Conservation (phyloP, 2,888 invertebrate species). For the Melanophora roralis region DNA sequence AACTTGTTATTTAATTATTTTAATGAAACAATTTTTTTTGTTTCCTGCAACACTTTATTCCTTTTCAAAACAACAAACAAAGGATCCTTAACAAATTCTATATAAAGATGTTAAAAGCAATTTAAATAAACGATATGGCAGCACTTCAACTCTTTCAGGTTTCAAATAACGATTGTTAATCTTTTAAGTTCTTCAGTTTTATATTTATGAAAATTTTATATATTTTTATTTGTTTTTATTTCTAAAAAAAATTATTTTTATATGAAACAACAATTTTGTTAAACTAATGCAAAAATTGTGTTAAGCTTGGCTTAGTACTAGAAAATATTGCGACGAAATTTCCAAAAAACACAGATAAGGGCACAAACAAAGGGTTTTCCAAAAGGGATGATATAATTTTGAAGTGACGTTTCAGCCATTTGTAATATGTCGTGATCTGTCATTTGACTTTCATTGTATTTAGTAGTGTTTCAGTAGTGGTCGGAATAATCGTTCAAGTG, state of each 20-base stretch:
- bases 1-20: too few species aligned
- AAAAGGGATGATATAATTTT: too few species aligned
- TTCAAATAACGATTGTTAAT: slow-evolving; percentile 26
- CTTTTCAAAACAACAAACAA: too few species aligned
- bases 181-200: slow-evolving; percentile 15
- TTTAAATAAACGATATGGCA: slow-evolving; percentile 20
- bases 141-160: not conserved
- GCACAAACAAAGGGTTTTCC: too few species aligned
- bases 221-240: slow-evolving; percentile 16
- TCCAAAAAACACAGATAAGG: slow-evolving; percentile 11
- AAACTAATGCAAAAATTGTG: slow-evolving; percentile 57
- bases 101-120: slow-evolving; percentile 13
- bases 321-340: slow-evolving; percentile 51
- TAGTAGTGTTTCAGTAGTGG: too few species aligned
- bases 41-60: not conserved
- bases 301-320: slow-evolving; percentile 46
- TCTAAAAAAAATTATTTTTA: not conserved
- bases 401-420: too few species aligned
- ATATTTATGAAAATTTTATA: not conserved
- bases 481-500: too few species aligned
- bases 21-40: too few species aligned
- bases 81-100: not conserved
- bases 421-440: too few species aligned
- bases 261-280: slow-evolving; percentile 27
- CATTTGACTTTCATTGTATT: too few species aligned